Conservation (phyloP, 2,888 invertebrate genomes). For the Caenorhabditis sp. region DNA sequence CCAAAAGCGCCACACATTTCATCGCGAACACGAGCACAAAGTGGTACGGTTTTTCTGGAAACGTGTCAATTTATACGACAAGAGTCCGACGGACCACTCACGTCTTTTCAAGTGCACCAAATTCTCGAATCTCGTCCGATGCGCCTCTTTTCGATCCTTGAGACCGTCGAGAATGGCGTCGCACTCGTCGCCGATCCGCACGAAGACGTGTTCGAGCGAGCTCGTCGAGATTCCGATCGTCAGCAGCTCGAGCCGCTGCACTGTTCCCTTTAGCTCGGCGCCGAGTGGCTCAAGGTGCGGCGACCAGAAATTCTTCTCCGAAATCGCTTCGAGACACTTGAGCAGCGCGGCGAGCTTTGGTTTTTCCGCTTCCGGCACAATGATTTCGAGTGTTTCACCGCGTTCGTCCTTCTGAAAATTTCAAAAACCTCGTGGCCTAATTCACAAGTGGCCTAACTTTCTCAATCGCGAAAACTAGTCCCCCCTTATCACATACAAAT, state of each 20-base stretch:
- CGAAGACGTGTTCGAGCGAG: slow-evolving; percentile 26
- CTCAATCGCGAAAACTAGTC: no score
- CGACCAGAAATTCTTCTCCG: neutral
- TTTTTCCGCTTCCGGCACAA: neutral
- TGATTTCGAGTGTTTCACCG: slow-evolving; percentile 19
- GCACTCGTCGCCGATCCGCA: slow-evolving; percentile 30
- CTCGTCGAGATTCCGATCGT: slow-evolving; percentile 31
- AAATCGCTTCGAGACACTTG: slow-evolving; percentile 9
- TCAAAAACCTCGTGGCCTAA: no score
- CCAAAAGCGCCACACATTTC: slow-evolving; percentile 5
- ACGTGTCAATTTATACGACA: no score
- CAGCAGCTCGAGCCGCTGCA: neutral
- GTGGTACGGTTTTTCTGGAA: no score
- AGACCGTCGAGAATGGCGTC: neutral
- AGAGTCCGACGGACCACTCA: no score
- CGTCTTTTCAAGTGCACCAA: slow-evolving; percentile 11
- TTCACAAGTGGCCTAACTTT: no score
- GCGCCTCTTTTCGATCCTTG: neutral
- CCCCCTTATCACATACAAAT: no score
- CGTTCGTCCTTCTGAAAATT: slow-evolving; percentile 21
- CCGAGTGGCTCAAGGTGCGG: neutral
- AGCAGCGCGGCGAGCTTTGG: neutral
- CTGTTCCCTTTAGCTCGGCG: neutral
- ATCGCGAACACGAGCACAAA: neutral
- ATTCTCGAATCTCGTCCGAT: neutral